Evolutionary conservation across 1,140 invertebrate genomes (phyloP).

Genomic region (Zophobas morio): DNA sequence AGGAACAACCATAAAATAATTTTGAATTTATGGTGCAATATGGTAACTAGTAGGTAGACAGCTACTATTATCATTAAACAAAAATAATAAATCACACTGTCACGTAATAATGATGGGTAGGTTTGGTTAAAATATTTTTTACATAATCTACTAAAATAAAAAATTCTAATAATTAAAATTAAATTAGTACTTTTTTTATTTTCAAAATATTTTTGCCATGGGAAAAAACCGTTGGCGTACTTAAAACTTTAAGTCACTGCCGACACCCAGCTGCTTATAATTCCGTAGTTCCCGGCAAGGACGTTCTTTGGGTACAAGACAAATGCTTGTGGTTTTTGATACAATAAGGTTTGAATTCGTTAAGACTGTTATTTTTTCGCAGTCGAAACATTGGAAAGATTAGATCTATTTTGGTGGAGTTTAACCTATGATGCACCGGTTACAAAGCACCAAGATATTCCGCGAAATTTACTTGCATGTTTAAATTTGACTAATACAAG

Average conservation of each 20-base stretch:
- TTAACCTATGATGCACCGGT: neutral
- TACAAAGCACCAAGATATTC: neutral
- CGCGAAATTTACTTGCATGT: neutral
- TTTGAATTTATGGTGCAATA: slow-evolving; percentile 5
- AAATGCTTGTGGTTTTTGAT: neutral
- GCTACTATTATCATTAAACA: neutral
- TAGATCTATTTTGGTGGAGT: neutral
- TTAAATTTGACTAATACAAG: neutral
- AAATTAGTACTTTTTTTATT: too few species aligned
- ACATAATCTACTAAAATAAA: too few species aligned
- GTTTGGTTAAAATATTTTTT: too few species aligned
- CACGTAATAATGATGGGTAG: too few species aligned
- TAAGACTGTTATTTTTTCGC: neutral
- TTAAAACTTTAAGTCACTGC: too few species aligned
- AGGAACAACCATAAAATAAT: slow-evolving; percentile 5
- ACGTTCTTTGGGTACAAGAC: neutral
- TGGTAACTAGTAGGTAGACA: slow-evolving; percentile 4
- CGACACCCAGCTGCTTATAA: neutral
- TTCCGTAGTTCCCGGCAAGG: neutral
- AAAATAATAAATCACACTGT: neutral
- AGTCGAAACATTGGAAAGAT: too few species aligned
- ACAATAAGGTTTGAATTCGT: neutral
- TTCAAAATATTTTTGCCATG: too few species aligned
- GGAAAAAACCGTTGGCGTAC: too few species aligned
- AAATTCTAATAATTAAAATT: too few species aligned